Conservation (phyloP, 2,113 vertebrate species). For the Synodontis membranacea region DNA sequence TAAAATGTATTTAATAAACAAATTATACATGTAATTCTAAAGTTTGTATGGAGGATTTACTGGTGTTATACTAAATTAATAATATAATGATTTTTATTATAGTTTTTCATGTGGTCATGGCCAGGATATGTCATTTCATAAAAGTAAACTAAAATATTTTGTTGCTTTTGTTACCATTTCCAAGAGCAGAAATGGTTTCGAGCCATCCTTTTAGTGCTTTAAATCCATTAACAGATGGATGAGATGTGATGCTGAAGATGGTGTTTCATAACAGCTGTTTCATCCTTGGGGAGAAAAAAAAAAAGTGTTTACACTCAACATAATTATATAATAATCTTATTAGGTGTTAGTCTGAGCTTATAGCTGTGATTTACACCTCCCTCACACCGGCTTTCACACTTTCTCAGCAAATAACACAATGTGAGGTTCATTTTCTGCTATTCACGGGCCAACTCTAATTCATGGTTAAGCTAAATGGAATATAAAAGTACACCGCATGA, state of each 20-base stretch:
- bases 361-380: not conserved
- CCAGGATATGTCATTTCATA: not conserved
- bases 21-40: not conserved
- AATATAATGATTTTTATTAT: too few species aligned
- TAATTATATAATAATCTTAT: conserved; percentile 11
- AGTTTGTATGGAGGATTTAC: not conserved
- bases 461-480: not conserved
- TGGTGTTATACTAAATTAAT: too few species aligned
- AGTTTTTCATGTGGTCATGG: not conserved
- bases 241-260: conserved; percentile 5
- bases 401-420: not conserved
- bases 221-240: not conserved
- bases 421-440: not conserved
- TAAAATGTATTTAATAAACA: not conserved
- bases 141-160: not conserved
- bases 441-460: not conserved
- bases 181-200: not conserved
- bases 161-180: not conserved
- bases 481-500: not conserved
- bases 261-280: conserved; percentile 20
- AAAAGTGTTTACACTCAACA: not conserved
- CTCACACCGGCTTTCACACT: not conserved
- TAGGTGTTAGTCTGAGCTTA: not conserved
- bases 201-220: not conserved
- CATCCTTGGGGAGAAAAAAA: not conserved